Evolutionary conservation across 30 jellyfish, hydroid and myxozoan species (phyloP), one percentile per base, ranked within the genome.

Genomic region (Euphysa ruthae): DNA sequence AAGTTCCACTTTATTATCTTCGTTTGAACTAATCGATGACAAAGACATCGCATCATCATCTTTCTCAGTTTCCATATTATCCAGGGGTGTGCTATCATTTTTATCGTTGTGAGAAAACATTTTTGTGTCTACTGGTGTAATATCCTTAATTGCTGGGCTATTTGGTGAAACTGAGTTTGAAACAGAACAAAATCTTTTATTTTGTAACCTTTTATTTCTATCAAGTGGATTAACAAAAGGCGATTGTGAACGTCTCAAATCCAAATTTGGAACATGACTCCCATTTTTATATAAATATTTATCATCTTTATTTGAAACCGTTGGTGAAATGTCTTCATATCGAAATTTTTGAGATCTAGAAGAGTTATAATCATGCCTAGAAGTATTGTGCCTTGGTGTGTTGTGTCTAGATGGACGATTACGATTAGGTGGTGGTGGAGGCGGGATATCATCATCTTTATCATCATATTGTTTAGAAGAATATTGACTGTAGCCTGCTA

Each of bases 41-140:
- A 90, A 42, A 14, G 98, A 90, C 98, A 90, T 90, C 24, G 90
- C 92, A 43, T 90, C 98, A 62, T 90, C 98, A 54, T 90, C 88
- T 46, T 79, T 82, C 25, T 70, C 94, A 43, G 28, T 65, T 30
- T 29, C 58, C 0, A 64, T 95, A 15, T 94, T 92, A 0, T 94
- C 79, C n/a, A n/a, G n/a, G n/a, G n/a, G n/a, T n/a, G n/a, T n/a
- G 32, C 75, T 93, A 26, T 82, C 95, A 43, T 18, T 22, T 56
- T 56, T 56, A 56, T 18, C 20, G 32, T 27, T 27, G 19, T 23
- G 27, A 15, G 50, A 21, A 20, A 38, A n/a, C 18, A 4, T 34
- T 42, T 63, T 19, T 3, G 19, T 32, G 14, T 68, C 50, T 8
- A 52, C 20, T 24, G 80, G 74, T 2, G 74, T 68, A 3, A 49